phyloP scores from a whole-genome alignment of 2,888 invertebrate genomes.

The Trachelus troglodyta region DNA sequence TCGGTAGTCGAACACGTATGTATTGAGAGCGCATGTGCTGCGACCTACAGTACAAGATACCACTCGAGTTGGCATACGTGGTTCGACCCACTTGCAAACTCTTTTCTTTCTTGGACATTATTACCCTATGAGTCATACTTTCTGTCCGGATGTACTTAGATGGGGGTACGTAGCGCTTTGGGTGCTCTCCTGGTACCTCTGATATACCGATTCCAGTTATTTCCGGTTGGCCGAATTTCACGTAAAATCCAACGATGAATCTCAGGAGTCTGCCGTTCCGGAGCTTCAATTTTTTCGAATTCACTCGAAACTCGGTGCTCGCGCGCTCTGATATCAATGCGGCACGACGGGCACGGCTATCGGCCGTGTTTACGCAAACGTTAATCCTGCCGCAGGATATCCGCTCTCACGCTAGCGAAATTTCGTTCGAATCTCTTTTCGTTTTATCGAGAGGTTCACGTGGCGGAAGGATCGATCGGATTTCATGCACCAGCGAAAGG shows the following conservation, averaged over 20 bases:
- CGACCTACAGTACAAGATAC: background rate
- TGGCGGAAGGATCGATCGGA: background rate
- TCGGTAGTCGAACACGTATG: background rate
- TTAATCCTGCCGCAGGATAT: background rate
- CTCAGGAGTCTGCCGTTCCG: background rate
- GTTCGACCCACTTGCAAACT: constrained; percentile 52
- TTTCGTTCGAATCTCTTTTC: background rate
- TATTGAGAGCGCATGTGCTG: background rate
- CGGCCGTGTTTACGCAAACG: background rate
- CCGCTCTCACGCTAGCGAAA: background rate
- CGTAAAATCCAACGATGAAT: background rate
- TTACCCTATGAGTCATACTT: background rate
- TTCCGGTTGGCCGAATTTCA: background rate
- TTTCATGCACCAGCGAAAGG: background rate
- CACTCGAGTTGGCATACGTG: constrained; percentile 44
- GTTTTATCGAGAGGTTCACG: background rate
- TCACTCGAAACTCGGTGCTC: background rate
- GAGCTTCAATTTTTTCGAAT: background rate
- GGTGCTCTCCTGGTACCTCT: background rate
- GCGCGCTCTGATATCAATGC: background rate
- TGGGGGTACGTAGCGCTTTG: background rate
- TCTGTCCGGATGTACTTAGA: background rate
- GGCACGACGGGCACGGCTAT: background rate
- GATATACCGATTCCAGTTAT: background rate
- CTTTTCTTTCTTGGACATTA: background rate